Evolutionary conservation across 2,888 invertebrate species (phyloP), one percentile per base, ranked within the genome.

Genomic region (Mythimna impura): DNA sequence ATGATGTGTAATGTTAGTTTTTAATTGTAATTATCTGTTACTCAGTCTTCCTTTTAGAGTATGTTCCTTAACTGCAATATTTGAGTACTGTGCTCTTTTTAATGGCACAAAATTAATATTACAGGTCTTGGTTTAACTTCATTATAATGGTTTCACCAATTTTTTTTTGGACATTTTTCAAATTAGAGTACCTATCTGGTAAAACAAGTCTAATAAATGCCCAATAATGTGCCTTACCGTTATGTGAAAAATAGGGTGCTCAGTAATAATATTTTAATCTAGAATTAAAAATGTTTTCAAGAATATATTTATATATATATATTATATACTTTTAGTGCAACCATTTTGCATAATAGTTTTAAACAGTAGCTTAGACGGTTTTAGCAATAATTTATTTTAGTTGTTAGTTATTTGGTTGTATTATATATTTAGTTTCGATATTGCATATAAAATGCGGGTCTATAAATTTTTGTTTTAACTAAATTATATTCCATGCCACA

Each of bases 371-470:
- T 73, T 72, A 80, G 57, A 67, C 40, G 47, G 73, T 77, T 82
- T 84, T 92, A 92, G 90, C 57, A 80, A 88, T 92, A 94, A 93
- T 90, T 93, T 92, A 93, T 93, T 91, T 80, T 90, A 90, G 84
- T 75, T 78, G 76, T 79, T 84, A 88, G 82, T 72, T 78, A 83
- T 84, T 91, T 47, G 90, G 90, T 93, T 95, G 94, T 94, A 94
- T 90, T 88, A 90, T 93, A 92, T 73, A 73, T 76, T 79, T 89
- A 87, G 83, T 84, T 85, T 84, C 81, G 85, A 88, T 90, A 90
- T 92, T 91, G 90, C 93, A 92, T 92, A 91, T 87, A 87, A 87
- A 90, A 95, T 94, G 95, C 94, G 95, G 95, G 95, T 95, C 90
- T 93, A 89, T 90, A 89, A 83, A 87, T 83, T 87, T 75, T 88